Base-by-base conservation (phyloP, 2,888 invertebrate species). In the Plagiodera versicolora region DNA sequence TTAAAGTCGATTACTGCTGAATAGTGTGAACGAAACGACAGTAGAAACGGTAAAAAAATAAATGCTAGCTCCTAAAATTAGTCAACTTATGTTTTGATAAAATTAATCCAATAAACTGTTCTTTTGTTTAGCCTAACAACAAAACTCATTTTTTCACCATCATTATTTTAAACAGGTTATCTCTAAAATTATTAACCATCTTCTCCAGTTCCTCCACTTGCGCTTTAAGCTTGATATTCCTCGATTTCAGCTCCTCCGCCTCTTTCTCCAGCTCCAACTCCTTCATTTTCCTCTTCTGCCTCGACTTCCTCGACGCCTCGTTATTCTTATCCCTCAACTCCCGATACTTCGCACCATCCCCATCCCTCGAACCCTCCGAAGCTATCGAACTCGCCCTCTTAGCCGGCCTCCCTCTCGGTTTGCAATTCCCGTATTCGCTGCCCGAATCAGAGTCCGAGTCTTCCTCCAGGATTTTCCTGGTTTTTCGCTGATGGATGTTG, bases 281-380 rank as follows among this genome's bases (percentile, higher is more conserved):
- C 63, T 84, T 84, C 1, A 78, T 75, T 78, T 89, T 90, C 67
- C 90, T 84, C 72, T 89, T 90, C 81, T 87, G 85, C 66, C 91
- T 81, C 1, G 90, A 90, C 69, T 87, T 85, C 70, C 90, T 83
- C 45, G 91, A 91, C 46, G 91, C 90, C 79, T 90, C 90, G 75
- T 91, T 91, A 78, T 91, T 91, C 75, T 89, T 89, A 74, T 89
- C 88, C 58, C 91, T 81, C 65, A 89, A 82, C 73, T 89, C 88
- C 53, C 89, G 81, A 75, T 91, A 90, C 52, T 65, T 67, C 9
- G 63, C 63, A 45, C 47, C 44, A 9, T 67, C 83, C 75, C 72
- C 55, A 73, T 78, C 59, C 80, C 82, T 58, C 8, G 81, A 75
- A 75, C 81, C 58, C 79, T 83, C 74, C 77, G 83, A 72, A 3